These are phyloP conservation scores for Drosophila ezoana DNA, from an alignment of 2,888 invertebrate species.

Conservation along the genomic window DNA sequence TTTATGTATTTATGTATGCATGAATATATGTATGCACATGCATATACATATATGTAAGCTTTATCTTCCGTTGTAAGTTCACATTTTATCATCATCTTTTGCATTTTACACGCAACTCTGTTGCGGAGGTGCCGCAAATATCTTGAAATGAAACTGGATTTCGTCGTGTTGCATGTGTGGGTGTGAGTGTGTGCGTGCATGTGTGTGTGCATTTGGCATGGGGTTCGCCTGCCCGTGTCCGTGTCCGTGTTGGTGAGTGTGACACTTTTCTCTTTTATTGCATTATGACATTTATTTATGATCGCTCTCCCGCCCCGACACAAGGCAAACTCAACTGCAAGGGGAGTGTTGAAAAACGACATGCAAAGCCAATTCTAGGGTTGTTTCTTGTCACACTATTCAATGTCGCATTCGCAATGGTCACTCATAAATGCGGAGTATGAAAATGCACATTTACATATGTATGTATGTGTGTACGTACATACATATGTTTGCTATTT, in stretches of 20 bases:
- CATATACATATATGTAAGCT: slow-evolving; percentile 7
- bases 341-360: slow-evolving; percentile 29
- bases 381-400: slow-evolving; percentile 19
- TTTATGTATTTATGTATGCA: neutral
- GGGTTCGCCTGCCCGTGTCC: slow-evolving; percentile 57
- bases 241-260: slow-evolving; percentile 37
- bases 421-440: slow-evolving; percentile 21
- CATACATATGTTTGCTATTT: neutral
- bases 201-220: slow-evolving; percentile 39
- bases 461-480: neutral
- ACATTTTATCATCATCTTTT: slow-evolving; percentile 38
- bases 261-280: slow-evolving; percentile 74
- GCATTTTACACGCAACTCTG: slow-evolving; percentile 58
- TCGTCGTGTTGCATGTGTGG: slow-evolving; percentile 20
- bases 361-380: slow-evolving; percentile 32
- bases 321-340: slow-evolving; percentile 1
- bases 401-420: slow-evolving; percentile 27
- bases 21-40: slow-evolving; percentile 4
- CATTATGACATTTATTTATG: slow-evolving; percentile 78
- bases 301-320: slow-evolving; percentile 40
- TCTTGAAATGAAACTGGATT: slow-evolving; percentile 49
- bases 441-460: slow-evolving; percentile 1
- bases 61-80: slow-evolving; percentile 22
- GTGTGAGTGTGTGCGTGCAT: slow-evolving; percentile 20
- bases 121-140: slow-evolving; percentile 44